Conservation (phyloP, 2,888 invertebrate species). For the Listrodromus nycthemerus region DNA sequence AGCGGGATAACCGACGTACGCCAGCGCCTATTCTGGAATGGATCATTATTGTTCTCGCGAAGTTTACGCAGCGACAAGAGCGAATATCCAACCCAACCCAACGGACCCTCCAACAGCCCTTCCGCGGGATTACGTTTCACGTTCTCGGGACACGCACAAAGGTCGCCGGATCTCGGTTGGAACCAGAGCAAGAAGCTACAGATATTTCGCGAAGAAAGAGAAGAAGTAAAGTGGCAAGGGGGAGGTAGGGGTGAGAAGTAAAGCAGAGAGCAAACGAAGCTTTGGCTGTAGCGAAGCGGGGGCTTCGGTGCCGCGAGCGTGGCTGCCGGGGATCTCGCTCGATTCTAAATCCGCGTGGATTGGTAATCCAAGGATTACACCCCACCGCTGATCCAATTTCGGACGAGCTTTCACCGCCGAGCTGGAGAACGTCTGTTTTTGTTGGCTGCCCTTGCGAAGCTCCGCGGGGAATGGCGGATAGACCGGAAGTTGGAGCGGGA, state of each 20-base stretch:
- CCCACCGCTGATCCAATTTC: constrained; percentile 70
- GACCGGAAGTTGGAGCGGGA: constrained; percentile 31
- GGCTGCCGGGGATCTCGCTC: constrained; percentile 57
- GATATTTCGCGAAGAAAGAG: constrained; percentile 53
- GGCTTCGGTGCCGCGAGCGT: constrained; percentile 45
- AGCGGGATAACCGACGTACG: constrained; percentile 5
- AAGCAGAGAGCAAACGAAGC: constrained; percentile 60
- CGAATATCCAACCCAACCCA: constrained; percentile 44
- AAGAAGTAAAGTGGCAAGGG: neutral
- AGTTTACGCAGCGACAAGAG: constrained; percentile 47
- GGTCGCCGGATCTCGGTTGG: constrained; percentile 39
- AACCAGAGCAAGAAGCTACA: constrained; percentile 55
- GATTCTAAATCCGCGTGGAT: constrained; percentile 69
- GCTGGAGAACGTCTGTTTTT: constrained; percentile 65
- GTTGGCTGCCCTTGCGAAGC: constrained; percentile 52
- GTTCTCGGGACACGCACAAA: constrained; percentile 63
- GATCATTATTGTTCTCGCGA: constrained; percentile 59
- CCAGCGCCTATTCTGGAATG: constrained; percentile 43
- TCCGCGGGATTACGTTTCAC: constrained; percentile 62
- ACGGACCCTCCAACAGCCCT: constrained; percentile 23
- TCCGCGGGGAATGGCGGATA: constrained; percentile 34
- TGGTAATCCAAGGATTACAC: constrained; percentile 71
- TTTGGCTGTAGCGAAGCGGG: constrained; percentile 44
- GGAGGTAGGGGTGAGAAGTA: constrained; percentile 21
- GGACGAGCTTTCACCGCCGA: constrained; percentile 63